Percentiles rank a stretch among this genome's conserved stretches.
These are phyloP conservation scores for Chaenocephalus aceratus DNA, from an alignment of 2,113 vertebrate species.

Conservation along the genomic window DNA sequence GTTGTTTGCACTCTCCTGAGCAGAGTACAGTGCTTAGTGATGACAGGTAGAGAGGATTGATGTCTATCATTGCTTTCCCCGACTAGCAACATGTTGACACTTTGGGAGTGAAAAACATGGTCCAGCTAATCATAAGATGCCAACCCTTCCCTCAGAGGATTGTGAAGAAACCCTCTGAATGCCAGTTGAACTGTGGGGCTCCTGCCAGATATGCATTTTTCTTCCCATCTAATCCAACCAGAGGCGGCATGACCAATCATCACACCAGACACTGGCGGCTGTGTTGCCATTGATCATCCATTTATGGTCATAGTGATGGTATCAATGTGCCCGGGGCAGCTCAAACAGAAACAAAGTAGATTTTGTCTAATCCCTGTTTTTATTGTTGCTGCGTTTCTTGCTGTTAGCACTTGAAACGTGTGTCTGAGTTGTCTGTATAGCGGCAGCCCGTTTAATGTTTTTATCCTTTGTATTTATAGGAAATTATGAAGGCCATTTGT, in stretches of 20 bases:
- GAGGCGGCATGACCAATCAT: constrained; percentile 27
- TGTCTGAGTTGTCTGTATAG: neutral
- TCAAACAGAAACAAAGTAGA: neutral
- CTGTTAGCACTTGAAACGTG: neutral
- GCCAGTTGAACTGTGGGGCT: constrained; percentile 18
- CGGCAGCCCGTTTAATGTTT: neutral
- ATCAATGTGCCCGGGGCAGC: neutral
- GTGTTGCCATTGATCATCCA: constrained; percentile 8
- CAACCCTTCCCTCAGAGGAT: constrained; percentile 24
- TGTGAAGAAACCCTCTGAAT: neutral
- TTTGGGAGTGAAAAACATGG: neutral
- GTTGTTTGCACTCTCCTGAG: constrained; percentile 42
- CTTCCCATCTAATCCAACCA: constrained; percentile 40
- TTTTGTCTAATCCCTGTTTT: neutral
- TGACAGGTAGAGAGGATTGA: constrained; percentile 53
- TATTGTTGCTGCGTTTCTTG: neutral
- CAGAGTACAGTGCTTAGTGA: constrained; percentile 38
- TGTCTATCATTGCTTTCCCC: constrained; percentile 32
- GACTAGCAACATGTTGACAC: constrained; percentile 47
- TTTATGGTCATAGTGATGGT: constrained; percentile 27
- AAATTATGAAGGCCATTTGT: neutral
- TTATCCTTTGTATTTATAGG: neutral
- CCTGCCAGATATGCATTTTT: constrained; percentile 43
- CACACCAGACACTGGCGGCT: constrained; percentile 15
- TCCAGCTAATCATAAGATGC: constrained; percentile 31